Evolutionary conservation across 2,797 vertebrate species (phyloP).

Genomic region (Rhinophrynus dorsalis): DNA sequence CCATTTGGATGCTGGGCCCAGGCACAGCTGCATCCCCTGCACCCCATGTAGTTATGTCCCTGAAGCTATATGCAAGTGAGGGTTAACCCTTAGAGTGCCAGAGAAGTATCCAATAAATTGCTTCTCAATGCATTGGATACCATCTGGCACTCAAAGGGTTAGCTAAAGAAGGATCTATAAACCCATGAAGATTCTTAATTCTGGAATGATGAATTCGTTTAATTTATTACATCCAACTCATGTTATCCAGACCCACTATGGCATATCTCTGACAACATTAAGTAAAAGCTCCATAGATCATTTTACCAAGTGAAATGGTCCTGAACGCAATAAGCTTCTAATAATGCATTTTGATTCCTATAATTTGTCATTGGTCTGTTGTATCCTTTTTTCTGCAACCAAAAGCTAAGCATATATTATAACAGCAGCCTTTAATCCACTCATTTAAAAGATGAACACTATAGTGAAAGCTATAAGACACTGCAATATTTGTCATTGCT

Average conservation of each 20-base stretch:
- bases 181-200: neutral
- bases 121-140: too few species aligned
- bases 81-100: too few species aligned
- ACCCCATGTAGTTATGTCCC: too few species aligned
- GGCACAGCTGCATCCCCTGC: too few species aligned
- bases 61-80: too few species aligned
- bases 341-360: conserved; percentile 31
- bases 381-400: neutral
- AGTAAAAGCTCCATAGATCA: conserved; percentile 43
- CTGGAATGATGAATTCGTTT: conserved; percentile 39
- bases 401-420: conserved; percentile 1
- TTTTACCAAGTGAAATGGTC: conserved; percentile 42
- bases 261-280: conserved; percentile 35
- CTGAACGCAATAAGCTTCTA: conserved; percentile 27
- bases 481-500: too few species aligned
- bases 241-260: conserved; percentile 22
- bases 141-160: too few species aligned
- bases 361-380: conserved; percentile 30
- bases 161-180: neutral
- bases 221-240: conserved; percentile 16
- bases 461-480: neutral
- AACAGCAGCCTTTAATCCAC: neutral
- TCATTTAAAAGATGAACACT: neutral
- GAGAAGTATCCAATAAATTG: too few species aligned
- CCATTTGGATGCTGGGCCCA: too few species aligned